Conservation (phyloP, 2,113 vertebrate genomes). For the Mastomys coucha region DNA sequence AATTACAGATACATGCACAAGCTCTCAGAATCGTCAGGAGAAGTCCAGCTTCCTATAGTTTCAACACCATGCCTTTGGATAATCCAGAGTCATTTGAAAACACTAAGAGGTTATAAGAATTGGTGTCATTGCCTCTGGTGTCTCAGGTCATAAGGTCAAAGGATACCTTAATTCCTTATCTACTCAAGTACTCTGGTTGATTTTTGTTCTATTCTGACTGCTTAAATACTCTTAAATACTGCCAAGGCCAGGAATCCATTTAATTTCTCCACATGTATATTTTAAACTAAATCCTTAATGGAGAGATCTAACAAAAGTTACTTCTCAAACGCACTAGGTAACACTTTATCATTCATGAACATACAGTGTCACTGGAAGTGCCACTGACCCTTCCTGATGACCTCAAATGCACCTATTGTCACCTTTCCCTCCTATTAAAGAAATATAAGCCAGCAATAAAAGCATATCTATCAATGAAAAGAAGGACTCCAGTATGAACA, state of each 20-base stretch:
- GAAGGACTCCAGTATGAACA: neutral
- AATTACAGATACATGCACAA: neutral
- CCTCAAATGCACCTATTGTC: neutral
- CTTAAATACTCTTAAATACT: neutral
- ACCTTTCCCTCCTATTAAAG: neutral
- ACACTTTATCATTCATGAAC: neutral
- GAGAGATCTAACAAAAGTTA: neutral
- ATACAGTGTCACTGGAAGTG: neutral
- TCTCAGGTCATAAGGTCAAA: neutral
- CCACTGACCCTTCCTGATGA: neutral
- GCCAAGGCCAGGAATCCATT: neutral
- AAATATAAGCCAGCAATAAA: neutral
- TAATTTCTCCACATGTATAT: neutral
- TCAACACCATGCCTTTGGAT: neutral
- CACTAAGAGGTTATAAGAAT: neutral
- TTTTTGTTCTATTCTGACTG: neutral
- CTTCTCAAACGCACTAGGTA: neutral
- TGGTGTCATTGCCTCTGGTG: neutral
- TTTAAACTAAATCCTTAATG: neutral
- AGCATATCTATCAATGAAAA: neutral
- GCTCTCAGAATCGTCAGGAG: neutral
- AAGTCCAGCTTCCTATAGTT: neutral
- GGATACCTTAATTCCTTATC: neutral
- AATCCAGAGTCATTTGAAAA: neutral
- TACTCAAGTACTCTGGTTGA: neutral